Evolutionary conservation across 2,888 invertebrate species (phyloP), one percentile per base, ranked within the genome.

Genomic region (Choreutis nemorana): DNA sequence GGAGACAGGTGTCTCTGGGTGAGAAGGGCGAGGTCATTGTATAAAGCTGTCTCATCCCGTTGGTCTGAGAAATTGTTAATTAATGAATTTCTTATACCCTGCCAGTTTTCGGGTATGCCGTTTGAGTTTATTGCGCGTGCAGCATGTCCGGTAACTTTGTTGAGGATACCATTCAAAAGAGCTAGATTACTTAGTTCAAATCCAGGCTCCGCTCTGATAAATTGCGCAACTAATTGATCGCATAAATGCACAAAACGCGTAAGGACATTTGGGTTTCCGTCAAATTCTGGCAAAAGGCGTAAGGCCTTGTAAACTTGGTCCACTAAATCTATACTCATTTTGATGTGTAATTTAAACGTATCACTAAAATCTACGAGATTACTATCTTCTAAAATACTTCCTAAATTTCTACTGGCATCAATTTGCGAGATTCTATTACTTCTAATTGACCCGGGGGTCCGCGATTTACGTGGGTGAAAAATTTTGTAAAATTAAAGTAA

Each of bases 81-180:
- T 18, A 39, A 23, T 4, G 33, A 26, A 12, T 12, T 29, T 2
- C 26, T 9, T 21, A 31, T 31, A 14, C 26, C 24, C 4, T 12
- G 5, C 34, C 34, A 29, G 14, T 26, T 16, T 8, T 28, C 30
- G 2, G 34, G 10, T 4, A 34, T 34, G n/a, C 31, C 14, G 7
- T 31, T 31, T 6, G 29, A 23, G 21, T 31, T 28, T n/a, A 37
- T 40, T 12, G 32, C 30, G n/a, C 32, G 22, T 8, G 41, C 41
- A 13, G 41, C 39, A 9, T 11, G 24, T 4, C 24, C 24, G 3
- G 24, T 24, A 6, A 24, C 9, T 24, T 24, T 24, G n/a, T 42
- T 43, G 29, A 45, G 25, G 4, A 41, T 40, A 4, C 39, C 40
- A 11, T 44, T 37, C 14, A 37, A 2, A 20, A 15, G 11, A 3